Conservation (phyloP, 2,888 invertebrate genomes). For the Cistogaster globosa region DNA sequence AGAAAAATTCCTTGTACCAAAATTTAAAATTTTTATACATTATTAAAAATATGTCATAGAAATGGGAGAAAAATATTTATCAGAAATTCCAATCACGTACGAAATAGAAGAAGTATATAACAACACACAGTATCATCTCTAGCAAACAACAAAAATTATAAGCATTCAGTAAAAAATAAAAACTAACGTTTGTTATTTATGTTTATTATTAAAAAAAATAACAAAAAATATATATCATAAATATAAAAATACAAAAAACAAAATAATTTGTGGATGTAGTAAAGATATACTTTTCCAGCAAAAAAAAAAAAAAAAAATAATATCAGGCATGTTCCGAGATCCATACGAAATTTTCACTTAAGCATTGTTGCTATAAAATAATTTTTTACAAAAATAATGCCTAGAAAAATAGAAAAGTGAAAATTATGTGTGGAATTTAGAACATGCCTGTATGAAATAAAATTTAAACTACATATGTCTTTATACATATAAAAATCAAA, state of each 20-base stretch:
- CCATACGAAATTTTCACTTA: too few species aligned
- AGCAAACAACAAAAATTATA: constrained; percentile 53
- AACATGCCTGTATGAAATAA: too few species aligned
- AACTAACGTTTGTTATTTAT: constrained; percentile 69
- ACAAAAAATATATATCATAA: constrained; percentile 60
- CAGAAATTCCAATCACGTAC: constrained; percentile 11
- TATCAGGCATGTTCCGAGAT: too few species aligned
- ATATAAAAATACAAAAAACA: constrained; percentile 37
- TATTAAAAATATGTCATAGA: constrained; percentile 5
- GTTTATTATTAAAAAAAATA: constrained; percentile 64
- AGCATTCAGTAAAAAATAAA: constrained; percentile 54
- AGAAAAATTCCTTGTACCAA: background rate
- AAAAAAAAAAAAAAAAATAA: constrained; percentile 65
- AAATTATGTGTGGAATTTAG: too few species aligned
- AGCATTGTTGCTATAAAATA: too few species aligned
- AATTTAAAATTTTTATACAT: constrained; percentile 11
- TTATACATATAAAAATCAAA: constrained; percentile 47
- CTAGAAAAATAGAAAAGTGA: too few species aligned
- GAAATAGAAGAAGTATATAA: constrained; percentile 17
- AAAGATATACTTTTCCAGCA: constrained; percentile 70
- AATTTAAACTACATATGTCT: constrained; percentile 60
- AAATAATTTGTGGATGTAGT: constrained; percentile 69
- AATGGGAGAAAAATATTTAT: background rate
- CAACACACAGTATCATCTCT: constrained; percentile 37
- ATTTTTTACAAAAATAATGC: too few species aligned